Evolutionary conservation across 2,888 invertebrate genomes (phyloP), one percentile per base, ranked within the genome.

Genomic region (Lymantria monacha): DNA sequence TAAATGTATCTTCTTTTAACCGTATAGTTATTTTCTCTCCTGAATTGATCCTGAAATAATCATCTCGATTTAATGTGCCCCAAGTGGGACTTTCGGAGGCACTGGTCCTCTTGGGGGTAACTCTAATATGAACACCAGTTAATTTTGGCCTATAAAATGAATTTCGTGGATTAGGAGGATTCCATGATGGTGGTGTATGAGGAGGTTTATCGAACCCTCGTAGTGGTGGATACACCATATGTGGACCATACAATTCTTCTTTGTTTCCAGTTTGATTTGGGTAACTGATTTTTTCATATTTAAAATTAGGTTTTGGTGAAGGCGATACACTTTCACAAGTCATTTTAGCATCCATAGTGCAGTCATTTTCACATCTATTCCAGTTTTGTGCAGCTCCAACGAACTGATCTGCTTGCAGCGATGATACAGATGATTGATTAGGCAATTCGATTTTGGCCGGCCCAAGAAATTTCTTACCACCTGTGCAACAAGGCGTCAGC

Each of bases 11-110:
- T 51, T 74, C 55, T 51, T 74, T 81, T 40, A 79, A 55, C 52
- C 69, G 72, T 30, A 83, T 75, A 0, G 61, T 72, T 33, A 83
- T 68, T 56, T 69, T 76, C 37, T 83, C 83, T 11, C 68, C 60
- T 1, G 78, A 81, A 55, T 63, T 70, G 8, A 79, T 50, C 38
- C 58, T 64, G 15, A 78, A 66, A 9, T 59, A 61, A 12, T 66
- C 44, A 0, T 56, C 49, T n/a, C 12, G 37, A 30, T 15, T 12
- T 7, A 3, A 9, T 10, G 31, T 42, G 9, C 48, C 40, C 60
- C 61, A 64, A 31, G 60, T 51, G 12, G 49, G 31, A 48, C 74
- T 70, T 33, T 74, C 70, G 53, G 66, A 70, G 14, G 61, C 64
- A 42, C 57, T 55, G 68, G 49, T 57, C 64, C 43, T 57, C 65